Base-by-base conservation (phyloP, 1,140 invertebrate species). In the Sipha flava region DNA sequence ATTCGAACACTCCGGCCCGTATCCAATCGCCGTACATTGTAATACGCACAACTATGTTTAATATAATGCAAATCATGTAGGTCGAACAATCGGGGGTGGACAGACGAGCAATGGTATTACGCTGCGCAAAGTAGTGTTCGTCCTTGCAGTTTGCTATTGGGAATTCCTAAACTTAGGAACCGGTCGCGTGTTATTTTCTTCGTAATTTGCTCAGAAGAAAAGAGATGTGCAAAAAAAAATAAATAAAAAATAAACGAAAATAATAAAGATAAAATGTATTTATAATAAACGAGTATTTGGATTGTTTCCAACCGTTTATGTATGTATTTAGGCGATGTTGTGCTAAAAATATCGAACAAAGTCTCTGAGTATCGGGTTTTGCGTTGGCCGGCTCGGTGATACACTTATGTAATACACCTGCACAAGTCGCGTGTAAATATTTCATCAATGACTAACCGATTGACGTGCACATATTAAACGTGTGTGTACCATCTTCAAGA, bases 211-310 rank as follows among this genome's bases (percentile, higher is more conserved):
- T 34, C 23, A 14, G 16, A 73, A 52, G 45, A 52, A 31, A 73
- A 34, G 18, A 49, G 45, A 49, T 10, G 18, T 52, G 45, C 29
- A 23, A 52, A 52, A 72, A 49, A 52, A 52, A 16, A 52, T 7
- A 16, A 52, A 16, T 4, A 52, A 52, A n/a, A n/a, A n/a, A n/a
- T n/a, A n/a, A n/a, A n/a, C n/a, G n/a, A n/a, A n/a, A n/a, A n/a
- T n/a, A n/a, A n/a, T n/a, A n/a, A n/a, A n/a, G n/a, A n/a, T n/a
- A n/a, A n/a, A n/a, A n/a, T n/a, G n/a, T n/a, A n/a, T n/a, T n/a
- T n/a, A n/a, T n/a, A n/a, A 52, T 14, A 49, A 73, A 73, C 70
- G 29, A n/a, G 70, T 52, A n/a, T 73, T 73, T 49, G 70, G 70
- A 73, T 34, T 31, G 9, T 73, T 18, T 73, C 70, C 70, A 73